Evolutionary conservation across 2,113 vertebrate species (phyloP).

Genomic region (Amphiprion ocellaris): DNA sequence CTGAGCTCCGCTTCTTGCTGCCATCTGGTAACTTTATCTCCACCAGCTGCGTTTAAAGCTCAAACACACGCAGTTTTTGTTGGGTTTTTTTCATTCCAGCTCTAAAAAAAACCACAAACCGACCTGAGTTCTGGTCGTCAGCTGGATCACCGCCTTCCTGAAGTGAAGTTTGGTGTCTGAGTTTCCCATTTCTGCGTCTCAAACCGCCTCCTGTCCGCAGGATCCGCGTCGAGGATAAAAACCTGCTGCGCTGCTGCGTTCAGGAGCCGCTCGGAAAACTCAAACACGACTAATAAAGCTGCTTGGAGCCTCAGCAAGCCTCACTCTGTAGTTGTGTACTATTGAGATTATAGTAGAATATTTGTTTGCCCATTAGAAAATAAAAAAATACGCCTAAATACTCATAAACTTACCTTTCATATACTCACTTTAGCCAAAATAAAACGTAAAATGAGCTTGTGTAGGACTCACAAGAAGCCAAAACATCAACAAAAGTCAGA

Average conservation of each 20-base stretch:
- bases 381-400: too few species aligned
- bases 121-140: constrained; percentile 96
- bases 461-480: too few species aligned
- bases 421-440: too few species aligned
- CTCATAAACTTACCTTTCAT: too few species aligned
- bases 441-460: too few species aligned
- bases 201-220: background rate
- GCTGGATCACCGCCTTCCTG: constrained; percentile 97
- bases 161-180: constrained; percentile 96
- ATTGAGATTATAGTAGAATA: too few species aligned
- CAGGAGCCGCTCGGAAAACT: constrained; percentile 1
- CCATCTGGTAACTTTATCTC: constrained; percentile 72
- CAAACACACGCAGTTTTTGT: background rate
- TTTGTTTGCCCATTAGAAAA: too few species aligned
- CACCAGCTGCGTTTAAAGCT: background rate
- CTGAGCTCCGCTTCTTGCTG: background rate
- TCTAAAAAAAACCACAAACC: background rate
- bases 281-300: too few species aligned
- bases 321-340: too few species aligned
- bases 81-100: fast-evolving
- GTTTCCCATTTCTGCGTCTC: constrained; percentile 87
- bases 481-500: too few species aligned
- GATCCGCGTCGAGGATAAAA: constrained; percentile 21
- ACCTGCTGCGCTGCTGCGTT: constrained; percentile 43
- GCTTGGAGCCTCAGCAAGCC: too few species aligned